Base-by-base conservation (phyloP, 2,113 vertebrate species). In the Puffinus mauretanicus region DNA sequence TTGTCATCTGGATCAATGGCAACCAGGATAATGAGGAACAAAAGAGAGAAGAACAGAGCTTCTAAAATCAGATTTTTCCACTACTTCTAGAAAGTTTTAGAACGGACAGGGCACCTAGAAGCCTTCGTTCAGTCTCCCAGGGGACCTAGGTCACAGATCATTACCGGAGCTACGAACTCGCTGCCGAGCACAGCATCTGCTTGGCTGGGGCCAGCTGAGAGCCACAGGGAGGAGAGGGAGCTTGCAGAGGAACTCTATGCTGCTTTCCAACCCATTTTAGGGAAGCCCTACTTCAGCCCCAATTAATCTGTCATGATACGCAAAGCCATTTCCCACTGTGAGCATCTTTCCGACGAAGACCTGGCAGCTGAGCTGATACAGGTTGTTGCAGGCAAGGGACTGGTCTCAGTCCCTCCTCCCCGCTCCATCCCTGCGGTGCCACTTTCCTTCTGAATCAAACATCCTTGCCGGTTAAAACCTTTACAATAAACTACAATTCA, bases 391-490 rank as follows among this genome's bases (percentile, higher is more conserved):
- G 61, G 57, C 49, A 80, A 69, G 38, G 16, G 36, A 13, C 16
- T 19, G 47, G 24, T 91, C 16, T 61, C 44, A n/a, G 30, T 93
- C 81, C 30, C 58, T 90, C 64, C 58, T 70, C 73, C 36, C 54
- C 2, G 8, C n/a, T 85, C 55, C 52, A 67, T 61, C 55, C 46
- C 62, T 46, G 75, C 2, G 1, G 54, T 78, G 81, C 54, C 54
- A 58, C 32, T 95, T 93, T 81, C 89, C 47, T 73, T 94, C 67
- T 51, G 49, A 70, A 87, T 82, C 86, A 62, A 97, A 94, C 64
- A 84, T 49, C 70, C 75, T 38, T 57, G 30, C 64, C 49, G 73
- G 71, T 40, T 91, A 93, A 94, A 95, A 90, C 32, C 75, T 93
- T 90, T 71, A 83, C 84, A 93, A 88, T 73, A 86, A 93, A 65